Evolutionary conservation across 2,797 vertebrate genomes (phyloP), one percentile per base, ranked within the genome.

Genomic region (Echeneis naucrates): DNA sequence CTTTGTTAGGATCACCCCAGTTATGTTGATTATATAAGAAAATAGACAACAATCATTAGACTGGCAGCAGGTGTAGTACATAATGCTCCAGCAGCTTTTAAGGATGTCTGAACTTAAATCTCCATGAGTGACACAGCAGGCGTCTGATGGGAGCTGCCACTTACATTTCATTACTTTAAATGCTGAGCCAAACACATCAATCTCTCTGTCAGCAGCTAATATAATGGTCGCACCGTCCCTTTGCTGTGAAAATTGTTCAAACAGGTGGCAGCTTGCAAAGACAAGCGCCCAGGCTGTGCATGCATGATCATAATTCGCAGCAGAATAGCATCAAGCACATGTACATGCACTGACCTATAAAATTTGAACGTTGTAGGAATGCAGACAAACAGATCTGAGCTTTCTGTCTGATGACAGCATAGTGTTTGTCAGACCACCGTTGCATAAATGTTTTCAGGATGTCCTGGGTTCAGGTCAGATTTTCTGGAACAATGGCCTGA

Each of bases 401-500:
- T 69, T 72, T 65, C 64, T 38, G 64, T 74, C 40, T 69, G 54
- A 71, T 79, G 75, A 68, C 76, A 67, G 65, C 68, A 38, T 48
- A 19, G 48, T 79, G 75, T 82, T 82, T 82, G 77, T 83, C 80
- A 68, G 82, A 66, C 56, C 73, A 27, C 48, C 75, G 80, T 85
- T 80, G 82, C 80, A 68, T 88, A 58, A 86, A 89, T 80, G 82
- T 80, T 85, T 82, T 80, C 85, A 90, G 90, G 88, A 89, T 90
- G 88, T 87, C 83, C 87, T 77, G 85, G 47, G 82, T 68, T 74
- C 33, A 35, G 88, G 81, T 93, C 87, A 87, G 81, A 89, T 91
- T 90, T 91, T 88, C 86, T 89, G 90, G 85, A 90, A 91, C 89
- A 92, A 89, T 89, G 67, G 88, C 72, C 73, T 71, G 73, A 80